Evolutionary conservation across 2,113 vertebrate species (phyloP).

Genomic region (Otis tarda): DNA sequence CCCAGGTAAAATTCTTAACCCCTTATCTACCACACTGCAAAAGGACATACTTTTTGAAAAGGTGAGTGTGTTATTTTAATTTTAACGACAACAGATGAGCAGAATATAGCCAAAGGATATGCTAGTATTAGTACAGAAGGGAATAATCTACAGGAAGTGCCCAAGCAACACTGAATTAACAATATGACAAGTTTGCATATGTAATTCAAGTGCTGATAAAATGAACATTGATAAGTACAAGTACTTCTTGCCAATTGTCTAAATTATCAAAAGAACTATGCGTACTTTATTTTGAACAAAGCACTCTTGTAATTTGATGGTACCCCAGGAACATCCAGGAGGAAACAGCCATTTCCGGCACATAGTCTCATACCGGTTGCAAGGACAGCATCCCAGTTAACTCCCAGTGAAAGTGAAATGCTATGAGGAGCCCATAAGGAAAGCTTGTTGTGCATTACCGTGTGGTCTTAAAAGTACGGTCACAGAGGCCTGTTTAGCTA

Average conservation of each 20-base stretch:
- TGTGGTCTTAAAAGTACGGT: background rate
- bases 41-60: background rate
- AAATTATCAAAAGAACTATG: background rate
- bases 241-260: background rate
- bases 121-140: background rate
- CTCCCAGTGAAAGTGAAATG: background rate
- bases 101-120: background rate
- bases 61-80: background rate
- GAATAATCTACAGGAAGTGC: background rate
- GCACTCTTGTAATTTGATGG: background rate
- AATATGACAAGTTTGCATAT: background rate
- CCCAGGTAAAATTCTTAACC: constrained; percentile 25
- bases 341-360: background rate
- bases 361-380: background rate
- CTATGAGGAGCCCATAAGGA: background rate
- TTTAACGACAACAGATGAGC: background rate
- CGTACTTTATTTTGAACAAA: background rate
- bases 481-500: background rate
- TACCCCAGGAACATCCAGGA: background rate
- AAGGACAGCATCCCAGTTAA: background rate
- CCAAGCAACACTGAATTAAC: background rate
- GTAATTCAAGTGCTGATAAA: background rate
- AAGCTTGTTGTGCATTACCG: background rate
- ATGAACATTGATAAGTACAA: background rate
- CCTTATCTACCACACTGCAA: background rate